phyloP scores from a whole-genome alignment of 2,888 invertebrate genomes.

The Hipparchia semele region DNA sequence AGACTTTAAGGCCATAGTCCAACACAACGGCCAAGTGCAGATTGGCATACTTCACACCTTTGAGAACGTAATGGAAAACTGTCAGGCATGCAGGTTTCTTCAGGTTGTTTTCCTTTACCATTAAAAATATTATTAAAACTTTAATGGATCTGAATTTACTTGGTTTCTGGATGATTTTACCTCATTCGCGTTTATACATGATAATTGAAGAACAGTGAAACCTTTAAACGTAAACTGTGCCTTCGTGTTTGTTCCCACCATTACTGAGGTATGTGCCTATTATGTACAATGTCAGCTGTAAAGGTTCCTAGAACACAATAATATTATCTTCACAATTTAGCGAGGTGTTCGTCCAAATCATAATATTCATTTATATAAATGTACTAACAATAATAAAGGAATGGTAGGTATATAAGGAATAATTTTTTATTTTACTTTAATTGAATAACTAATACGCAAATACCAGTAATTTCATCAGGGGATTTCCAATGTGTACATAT shows the following conservation, averaged over 20 bases:
- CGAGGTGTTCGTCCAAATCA: background rate
- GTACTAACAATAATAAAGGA: slow-evolving; percentile 2
- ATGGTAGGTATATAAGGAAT: too few relatives aligned
- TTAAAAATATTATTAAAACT: too few relatives aligned
- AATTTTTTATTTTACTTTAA: too few relatives aligned
- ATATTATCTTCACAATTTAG: slow-evolving; percentile 19
- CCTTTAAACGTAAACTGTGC: slow-evolving; percentile 23
- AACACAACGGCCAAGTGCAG: too few relatives aligned
- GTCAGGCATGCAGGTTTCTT: too few relatives aligned
- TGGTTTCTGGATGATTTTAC: background rate
- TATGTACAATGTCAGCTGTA: slow-evolving; percentile 36
- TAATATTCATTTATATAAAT: background rate
- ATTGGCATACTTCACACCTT: too few relatives aligned
- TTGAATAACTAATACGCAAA: too few relatives aligned
- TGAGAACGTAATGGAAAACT: too few relatives aligned
- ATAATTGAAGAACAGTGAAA: slow-evolving; percentile 24
- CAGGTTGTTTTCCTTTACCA: too few relatives aligned
- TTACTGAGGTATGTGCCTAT: slow-evolving; percentile 28
- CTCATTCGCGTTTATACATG: slow-evolving; percentile 6
- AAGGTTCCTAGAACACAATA: slow-evolving; percentile 28
- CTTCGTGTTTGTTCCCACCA: slow-evolving; percentile 36
- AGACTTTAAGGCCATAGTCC: too few relatives aligned
- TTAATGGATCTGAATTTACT: background rate
- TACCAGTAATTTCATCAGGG: too few relatives aligned
- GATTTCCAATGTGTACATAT: too few relatives aligned